A percentile compares a stretch with the other conserved stretches of the same genome.
Conservation (phyloP, 2,888 invertebrate genomes). For the Sicus ferrugineus region DNA sequence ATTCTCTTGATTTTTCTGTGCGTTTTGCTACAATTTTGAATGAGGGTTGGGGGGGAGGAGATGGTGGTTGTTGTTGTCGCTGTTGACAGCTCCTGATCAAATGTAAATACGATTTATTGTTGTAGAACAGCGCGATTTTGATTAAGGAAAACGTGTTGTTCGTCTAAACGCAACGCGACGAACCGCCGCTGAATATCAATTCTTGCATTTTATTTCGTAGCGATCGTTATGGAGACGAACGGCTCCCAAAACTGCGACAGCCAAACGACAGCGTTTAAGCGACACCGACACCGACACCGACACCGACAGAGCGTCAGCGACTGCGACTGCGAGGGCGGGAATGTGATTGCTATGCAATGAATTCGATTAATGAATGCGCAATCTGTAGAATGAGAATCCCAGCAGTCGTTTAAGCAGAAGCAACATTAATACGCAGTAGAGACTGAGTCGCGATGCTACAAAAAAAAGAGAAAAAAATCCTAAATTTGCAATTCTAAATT, state of each 20-base stretch:
- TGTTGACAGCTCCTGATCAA: neutral
- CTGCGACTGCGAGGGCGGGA: neutral
- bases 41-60: no score
- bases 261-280: no score
- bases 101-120: no score
- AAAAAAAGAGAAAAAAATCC: no score
- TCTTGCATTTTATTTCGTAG: neutral
- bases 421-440: no score
- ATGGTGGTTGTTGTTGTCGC: conserved; percentile 5
- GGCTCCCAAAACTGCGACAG: neutral
- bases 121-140: neutral
- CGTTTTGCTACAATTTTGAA: conserved; percentile 10
- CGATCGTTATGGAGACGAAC: neutral
- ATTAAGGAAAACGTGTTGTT: conserved; percentile 1
- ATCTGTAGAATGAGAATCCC: no score
- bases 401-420: no score
- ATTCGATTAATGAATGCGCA: neutral
- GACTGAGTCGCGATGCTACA: no score
- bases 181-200: neutral
- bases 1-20: neutral
- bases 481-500: no score
- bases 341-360: neutral
- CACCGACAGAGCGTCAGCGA: no score
- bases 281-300: no score
- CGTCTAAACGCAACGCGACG: neutral